These are phyloP conservation scores for Petrocephalus sullivani DNA, from an alignment of 2,797 vertebrate species.

Conservation along the genomic window DNA sequence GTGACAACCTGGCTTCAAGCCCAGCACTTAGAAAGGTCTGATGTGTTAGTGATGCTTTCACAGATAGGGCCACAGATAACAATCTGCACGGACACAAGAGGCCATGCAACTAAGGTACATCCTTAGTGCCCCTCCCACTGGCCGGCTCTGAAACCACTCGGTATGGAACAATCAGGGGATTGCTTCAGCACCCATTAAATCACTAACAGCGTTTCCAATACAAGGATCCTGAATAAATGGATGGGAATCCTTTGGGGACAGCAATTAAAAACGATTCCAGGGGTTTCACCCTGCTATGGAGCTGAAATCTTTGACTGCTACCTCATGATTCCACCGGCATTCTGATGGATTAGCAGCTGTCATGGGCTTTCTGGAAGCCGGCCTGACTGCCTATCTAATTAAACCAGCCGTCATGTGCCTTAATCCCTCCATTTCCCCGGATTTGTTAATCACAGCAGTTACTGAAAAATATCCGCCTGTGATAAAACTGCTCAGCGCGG, in stretches of 20 bases:
- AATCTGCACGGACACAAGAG: not conserved
- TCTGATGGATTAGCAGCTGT: slow-evolving; percentile 33
- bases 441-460: slow-evolving; percentile 27
- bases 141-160: not conserved
- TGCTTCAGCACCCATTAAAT: slow-evolving; percentile 1
- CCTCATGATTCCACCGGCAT: slow-evolving; percentile 33
- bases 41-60: not conserved
- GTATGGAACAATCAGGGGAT: not conserved
- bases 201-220: slow-evolving; percentile 1
- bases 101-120: not conserved
- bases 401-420: slow-evolving; percentile 25
- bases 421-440: slow-evolving; percentile 30
- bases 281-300: slow-evolving; percentile 14
- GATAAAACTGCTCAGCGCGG: slow-evolving; percentile 25
- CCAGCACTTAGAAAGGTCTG: not conserved
- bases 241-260: not conserved
- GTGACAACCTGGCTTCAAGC: not conserved
- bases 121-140: not conserved
- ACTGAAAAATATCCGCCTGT: slow-evolving; percentile 24
- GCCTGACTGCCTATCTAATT: slow-evolving; percentile 28
- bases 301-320: slow-evolving; percentile 4
- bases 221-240: not conserved
- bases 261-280: slow-evolving; percentile 18
- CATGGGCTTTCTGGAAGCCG: slow-evolving; percentile 3
- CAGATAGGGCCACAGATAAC: not conserved